Evolutionary conservation across 2,888 invertebrate species (phyloP).

Genomic region (Campoplex nolae): DNA sequence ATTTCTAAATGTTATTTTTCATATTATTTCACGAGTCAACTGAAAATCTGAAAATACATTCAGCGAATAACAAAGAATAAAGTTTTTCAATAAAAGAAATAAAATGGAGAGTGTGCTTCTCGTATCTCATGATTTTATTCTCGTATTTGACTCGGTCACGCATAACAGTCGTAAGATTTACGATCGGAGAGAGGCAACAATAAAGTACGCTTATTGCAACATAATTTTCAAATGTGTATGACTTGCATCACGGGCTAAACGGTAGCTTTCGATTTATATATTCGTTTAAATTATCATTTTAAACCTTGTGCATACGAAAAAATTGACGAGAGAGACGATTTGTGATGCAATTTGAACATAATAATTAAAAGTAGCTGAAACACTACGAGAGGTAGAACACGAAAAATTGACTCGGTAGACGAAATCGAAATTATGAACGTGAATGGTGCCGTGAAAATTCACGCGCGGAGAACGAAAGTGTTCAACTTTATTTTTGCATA

Average conservation of each 20-base stretch:
- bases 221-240: constrained; percentile 19
- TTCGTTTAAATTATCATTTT: constrained; percentile 15
- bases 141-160: not conserved
- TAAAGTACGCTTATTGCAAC: constrained; percentile 46
- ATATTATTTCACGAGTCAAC: not conserved
- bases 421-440: not conserved
- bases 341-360: not conserved
- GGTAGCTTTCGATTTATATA: constrained; percentile 48
- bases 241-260: constrained; percentile 35
- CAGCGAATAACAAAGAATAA: not conserved
- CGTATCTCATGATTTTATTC: constrained; percentile 1
- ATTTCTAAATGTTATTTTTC: not conserved
- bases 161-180: constrained; percentile 35
- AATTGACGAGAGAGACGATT: not conserved
- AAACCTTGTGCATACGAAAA: not conserved
- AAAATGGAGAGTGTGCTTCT: not conserved
- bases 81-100: not conserved
- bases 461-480: no score
- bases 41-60: not conserved
- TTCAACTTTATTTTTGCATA: no score
- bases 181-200: constrained; percentile 29
- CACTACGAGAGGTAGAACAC: no score
- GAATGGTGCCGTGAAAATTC: no score
- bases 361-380: no score
- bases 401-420: no score